These are phyloP conservation scores for Gasterosteus nipponicus DNA, from an alignment of 2,113 vertebrate genomes.

Conservation along the genomic window DNA sequence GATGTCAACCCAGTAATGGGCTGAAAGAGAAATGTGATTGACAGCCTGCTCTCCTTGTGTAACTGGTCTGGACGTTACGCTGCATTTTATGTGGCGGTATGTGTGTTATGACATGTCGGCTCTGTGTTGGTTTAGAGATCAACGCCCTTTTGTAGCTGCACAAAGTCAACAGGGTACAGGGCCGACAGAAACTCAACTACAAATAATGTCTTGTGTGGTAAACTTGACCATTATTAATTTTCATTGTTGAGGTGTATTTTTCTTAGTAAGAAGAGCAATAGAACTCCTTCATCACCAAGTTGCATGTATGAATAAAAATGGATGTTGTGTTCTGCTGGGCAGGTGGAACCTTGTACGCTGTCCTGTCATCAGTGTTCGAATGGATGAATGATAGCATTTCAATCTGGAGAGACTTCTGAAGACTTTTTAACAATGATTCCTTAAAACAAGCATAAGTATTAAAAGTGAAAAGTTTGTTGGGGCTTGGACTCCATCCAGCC, in stretches of 20 bases:
- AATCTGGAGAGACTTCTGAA: no score
- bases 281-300: no score
- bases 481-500: no score
- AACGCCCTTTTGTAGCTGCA: constrained; percentile 1
- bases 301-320: no score
- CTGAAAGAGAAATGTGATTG: constrained; percentile 6
- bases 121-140: constrained; percentile 21
- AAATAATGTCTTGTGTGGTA: background rate
- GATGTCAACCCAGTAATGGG: constrained; percentile 4
- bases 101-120: constrained; percentile 18
- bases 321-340: no score
- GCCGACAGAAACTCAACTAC: background rate
- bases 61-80: constrained; percentile 35
- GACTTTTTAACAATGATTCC: no score
- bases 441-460: no score
- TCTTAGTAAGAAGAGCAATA: no score
- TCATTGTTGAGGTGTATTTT: background rate
- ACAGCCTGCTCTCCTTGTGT: constrained; percentile 34
- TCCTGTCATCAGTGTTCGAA: no score
- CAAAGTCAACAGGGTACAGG: background rate
- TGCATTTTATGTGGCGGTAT: constrained; percentile 12
- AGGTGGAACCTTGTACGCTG: no score
- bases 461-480: no score
- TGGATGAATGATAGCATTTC: no score
- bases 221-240: background rate